Evolutionary conservation across 2,113 vertebrate species (phyloP), one percentile per base, ranked within the genome.

Genomic region (Arizona elegans): DNA sequence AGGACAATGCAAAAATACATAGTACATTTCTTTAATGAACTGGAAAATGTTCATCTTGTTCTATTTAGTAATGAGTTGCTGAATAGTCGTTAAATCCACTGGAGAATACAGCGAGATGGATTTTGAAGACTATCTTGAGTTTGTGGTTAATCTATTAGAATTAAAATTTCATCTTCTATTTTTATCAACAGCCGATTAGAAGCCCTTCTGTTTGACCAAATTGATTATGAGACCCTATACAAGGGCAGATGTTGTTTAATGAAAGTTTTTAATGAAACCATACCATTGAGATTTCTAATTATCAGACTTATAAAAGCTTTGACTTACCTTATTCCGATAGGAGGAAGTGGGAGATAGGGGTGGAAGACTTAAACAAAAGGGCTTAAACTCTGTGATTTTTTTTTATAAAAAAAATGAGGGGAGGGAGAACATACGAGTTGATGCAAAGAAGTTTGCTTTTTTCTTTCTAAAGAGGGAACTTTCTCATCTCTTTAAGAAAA

Each of bases 41-140:
- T 98, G 98, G 98, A 99, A 99, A 99, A 98, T 99, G 98, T 99
- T 99, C 98, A 98, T 99, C 98, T 99, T 98, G 98, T 98, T 98
- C 98, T 98, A 98, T 98, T 98, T 98, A 97, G 98, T 99, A 99
- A 99, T 99, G 98, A 98, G 97, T 98, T 98, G 98, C 98, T 98
- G 98, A 99, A 98, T 98, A 97, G 98, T 99, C 98, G 98, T 99
- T 99, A 99, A 98, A 98, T 97, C 98, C 97, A 98, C 98, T 98
- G 97, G 97, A 98, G 98, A 98, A 98, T 97, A 97, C 98, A 98
- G 96, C 97, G 97, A 98, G 97, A 98, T 97, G 97, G 97, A 97
- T 98, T 98, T 97, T 98, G 98, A 98, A 97, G 97, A 98, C 98
- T 97, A 98, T 98, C 98, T 97, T 97, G 98, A 98, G 98, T 98